phyloP scores from a whole-genome alignment of 2,113 vertebrate genomes.

The Gallinago jamesoni region DNA sequence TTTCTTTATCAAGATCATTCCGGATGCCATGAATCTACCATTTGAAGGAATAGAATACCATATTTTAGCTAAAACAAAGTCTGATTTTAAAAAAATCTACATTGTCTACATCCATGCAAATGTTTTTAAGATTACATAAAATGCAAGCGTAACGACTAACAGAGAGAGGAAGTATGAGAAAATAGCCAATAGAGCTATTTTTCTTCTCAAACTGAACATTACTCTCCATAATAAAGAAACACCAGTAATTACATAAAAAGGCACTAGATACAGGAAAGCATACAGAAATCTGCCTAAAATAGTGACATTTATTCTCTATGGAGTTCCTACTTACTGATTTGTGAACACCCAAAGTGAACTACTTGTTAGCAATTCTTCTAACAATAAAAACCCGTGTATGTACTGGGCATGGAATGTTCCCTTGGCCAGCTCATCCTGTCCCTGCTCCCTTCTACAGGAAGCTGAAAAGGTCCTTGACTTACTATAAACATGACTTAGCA shows the following conservation, averaged over 20 bases:
- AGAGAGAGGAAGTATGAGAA: not conserved
- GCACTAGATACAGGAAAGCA: not conserved
- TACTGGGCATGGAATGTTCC: not conserved
- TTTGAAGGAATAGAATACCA: not conserved
- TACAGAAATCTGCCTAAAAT: not conserved
- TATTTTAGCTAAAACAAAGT: not conserved
- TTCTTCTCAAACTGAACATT: not conserved
- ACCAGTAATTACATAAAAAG: not conserved
- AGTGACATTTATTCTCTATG: not conserved
- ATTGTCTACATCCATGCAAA: not conserved
- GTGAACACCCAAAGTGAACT: not conserved
- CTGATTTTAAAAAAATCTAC: not conserved
- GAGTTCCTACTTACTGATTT: not conserved
- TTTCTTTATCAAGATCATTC: conserved; percentile 72
- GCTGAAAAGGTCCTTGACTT: not conserved
- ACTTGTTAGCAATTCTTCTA: not conserved
- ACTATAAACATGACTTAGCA: not conserved
- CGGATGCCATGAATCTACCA: conserved; percentile 68
- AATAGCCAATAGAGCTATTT: not conserved
- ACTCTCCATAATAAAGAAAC: not conserved
- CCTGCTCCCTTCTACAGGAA: not conserved
- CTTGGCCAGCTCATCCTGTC: not conserved
- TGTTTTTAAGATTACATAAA: not conserved
- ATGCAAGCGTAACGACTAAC: not conserved
- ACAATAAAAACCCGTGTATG: not conserved